A percentile compares a stretch with the other conserved stretches of the same genome.
Evolutionary conservation across 30 jellyfish, hydroid and myxozoan species (phyloP).

Genomic region (Catostylus mosaicus): DNA sequence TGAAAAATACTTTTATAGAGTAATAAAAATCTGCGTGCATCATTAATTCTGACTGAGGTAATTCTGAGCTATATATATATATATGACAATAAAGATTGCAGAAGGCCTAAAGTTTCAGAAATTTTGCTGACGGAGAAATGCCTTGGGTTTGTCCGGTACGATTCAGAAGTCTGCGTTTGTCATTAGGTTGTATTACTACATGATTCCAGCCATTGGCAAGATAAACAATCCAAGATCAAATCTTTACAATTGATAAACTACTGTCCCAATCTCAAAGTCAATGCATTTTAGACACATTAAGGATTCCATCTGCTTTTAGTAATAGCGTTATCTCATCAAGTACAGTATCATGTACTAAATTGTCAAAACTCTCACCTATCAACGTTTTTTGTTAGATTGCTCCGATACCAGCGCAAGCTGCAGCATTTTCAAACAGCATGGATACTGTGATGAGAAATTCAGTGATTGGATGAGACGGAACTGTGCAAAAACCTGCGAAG

Average conservation of each 20-base stretch:
- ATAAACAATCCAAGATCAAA: not conserved
- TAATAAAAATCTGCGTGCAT: too few species aligned
- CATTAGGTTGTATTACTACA: too few species aligned
- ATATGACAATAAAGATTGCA: too few species aligned
- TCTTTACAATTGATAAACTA: not conserved
- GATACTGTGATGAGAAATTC: constrained; percentile 39
- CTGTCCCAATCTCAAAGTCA: not conserved
- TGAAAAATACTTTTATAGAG: not conserved
- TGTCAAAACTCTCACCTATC: not conserved
- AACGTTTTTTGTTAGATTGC: constrained; percentile 3
- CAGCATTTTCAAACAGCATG: constrained; percentile 34
- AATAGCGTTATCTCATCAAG: too few species aligned
- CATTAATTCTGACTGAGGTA: too few species aligned
- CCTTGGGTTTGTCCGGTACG: too few species aligned
- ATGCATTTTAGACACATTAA: not conserved
- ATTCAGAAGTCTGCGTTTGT: too few species aligned
- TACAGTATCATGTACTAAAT: too few species aligned
- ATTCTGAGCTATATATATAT: too few species aligned
- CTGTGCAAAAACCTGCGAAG: constrained; percentile 55
- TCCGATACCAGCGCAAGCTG: constrained; percentile 9
- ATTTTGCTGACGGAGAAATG: too few species aligned
- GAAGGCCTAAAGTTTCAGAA: too few species aligned
- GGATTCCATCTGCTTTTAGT: not conserved
- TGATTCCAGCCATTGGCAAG: not conserved
- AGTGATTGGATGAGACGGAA: constrained; percentile 38